phyloP scores from a whole-genome alignment of 1,140 invertebrate species.

The Holcopasites calliopsidis region DNA sequence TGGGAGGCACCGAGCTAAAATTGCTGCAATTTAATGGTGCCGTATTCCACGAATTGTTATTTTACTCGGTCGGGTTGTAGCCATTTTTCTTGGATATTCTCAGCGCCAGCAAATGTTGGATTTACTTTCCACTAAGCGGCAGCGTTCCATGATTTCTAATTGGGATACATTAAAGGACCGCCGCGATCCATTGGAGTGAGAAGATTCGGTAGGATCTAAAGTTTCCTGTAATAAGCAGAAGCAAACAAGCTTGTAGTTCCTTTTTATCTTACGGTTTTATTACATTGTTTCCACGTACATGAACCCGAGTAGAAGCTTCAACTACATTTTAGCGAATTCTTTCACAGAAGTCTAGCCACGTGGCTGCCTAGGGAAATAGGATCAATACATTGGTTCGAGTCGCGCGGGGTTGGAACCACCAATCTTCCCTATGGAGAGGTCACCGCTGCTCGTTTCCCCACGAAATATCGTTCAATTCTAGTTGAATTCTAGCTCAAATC shows the following conservation, averaged over 20 bases:
- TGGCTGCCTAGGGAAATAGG: not conserved
- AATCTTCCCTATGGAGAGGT: too few species aligned
- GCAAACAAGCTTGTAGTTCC: not conserved
- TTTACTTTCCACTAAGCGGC: too few species aligned
- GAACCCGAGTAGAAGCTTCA: not conserved
- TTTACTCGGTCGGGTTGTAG: not conserved
- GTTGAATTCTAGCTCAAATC: too few species aligned
- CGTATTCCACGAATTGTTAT: slow-evolving; percentile 8
- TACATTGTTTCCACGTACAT: not conserved
- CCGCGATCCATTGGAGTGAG: too few species aligned
- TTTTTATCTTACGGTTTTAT: not conserved
- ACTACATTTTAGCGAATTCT: not conserved
- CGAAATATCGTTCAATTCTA: too few species aligned
- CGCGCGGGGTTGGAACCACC: not conserved
- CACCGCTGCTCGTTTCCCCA: too few species aligned
- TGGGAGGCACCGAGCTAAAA: not conserved
- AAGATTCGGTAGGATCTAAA: too few species aligned
- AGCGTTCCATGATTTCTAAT: too few species aligned
- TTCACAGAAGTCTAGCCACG: not conserved
- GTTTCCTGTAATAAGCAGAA: too few species aligned
- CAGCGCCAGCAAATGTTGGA: too few species aligned
- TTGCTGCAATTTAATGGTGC: slow-evolving; percentile 6
- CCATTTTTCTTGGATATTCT: too few species aligned
- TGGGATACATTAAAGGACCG: too few species aligned
- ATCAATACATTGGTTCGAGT: slow-evolving; percentile 11